Conservation (phyloP, 2,797 vertebrate genomes). For the Agapornis canus region DNA sequence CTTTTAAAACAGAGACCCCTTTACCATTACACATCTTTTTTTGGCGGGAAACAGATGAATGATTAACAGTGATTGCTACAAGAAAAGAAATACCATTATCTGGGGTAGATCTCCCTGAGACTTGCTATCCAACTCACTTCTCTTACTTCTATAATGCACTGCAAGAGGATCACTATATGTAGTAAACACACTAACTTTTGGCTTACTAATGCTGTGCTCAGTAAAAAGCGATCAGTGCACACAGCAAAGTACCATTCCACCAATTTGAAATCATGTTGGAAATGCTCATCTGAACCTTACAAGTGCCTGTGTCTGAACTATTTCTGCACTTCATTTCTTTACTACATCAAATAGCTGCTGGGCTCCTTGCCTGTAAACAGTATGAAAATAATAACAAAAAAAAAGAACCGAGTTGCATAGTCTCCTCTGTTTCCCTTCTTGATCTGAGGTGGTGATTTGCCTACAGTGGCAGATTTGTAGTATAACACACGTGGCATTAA, state of each 20-base stretch:
- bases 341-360: neutral
- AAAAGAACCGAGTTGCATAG: neutral
- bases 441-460: conserved; percentile 3
- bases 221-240: neutral
- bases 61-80: neutral
- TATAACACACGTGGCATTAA: neutral
- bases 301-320: neutral
- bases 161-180: neutral
- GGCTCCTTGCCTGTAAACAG: neutral
- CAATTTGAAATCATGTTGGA: neutral
- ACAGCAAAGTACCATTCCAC: neutral
- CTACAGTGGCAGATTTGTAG: neutral
- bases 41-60: neutral
- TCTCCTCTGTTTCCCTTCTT: conserved; percentile 10
- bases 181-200: neutral
- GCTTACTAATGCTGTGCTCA: neutral
- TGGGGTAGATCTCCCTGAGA: neutral
- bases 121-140: neutral
- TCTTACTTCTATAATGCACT: neutral
- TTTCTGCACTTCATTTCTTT: neutral
- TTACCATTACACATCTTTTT: neutral
- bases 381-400: conserved; percentile 14
- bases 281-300: neutral
- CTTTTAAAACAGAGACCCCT: neutral
- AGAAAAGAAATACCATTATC: neutral